Conservation (phyloP, 2,113 vertebrate species). For the Otolemur garnettii region DNA sequence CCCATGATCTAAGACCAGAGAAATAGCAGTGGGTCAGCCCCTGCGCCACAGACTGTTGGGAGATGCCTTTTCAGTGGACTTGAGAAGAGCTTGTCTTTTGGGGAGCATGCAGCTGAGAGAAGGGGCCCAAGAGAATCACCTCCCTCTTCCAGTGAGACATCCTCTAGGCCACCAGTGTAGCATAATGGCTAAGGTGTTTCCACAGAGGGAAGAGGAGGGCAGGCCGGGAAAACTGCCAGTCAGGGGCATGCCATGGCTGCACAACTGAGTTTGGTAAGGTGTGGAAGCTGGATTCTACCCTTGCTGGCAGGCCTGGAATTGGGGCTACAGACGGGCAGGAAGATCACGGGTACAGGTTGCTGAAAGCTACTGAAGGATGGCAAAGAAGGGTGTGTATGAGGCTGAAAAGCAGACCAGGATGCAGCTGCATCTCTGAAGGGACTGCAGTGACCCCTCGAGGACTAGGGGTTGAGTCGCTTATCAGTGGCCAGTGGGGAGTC, state of each 20-base stretch:
- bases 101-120: not conserved
- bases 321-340: not conserved
- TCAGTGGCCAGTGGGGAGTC: not conserved
- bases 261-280: not conserved
- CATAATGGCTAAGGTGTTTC: not conserved
- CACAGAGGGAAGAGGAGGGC: not conserved
- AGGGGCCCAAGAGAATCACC: not conserved
- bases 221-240: accelerated
- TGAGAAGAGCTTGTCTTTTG: not conserved
- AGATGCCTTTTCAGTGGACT: not conserved
- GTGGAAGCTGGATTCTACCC: not conserved
- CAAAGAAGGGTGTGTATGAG: not conserved
- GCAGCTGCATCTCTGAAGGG: not conserved
- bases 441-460: not conserved
- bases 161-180: not conserved
- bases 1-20: not conserved
- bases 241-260: no score
- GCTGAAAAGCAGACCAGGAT: not conserved
- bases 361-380: not conserved
- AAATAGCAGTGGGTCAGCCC: not conserved
- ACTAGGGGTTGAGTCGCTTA: not conserved
- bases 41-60: not conserved
- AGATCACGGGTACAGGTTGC: not conserved
- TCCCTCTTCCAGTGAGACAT: not conserved
- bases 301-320: not conserved